Conservation (phyloP, 2,888 invertebrate species). For the Sinopyrophorus schimmeli region DNA sequence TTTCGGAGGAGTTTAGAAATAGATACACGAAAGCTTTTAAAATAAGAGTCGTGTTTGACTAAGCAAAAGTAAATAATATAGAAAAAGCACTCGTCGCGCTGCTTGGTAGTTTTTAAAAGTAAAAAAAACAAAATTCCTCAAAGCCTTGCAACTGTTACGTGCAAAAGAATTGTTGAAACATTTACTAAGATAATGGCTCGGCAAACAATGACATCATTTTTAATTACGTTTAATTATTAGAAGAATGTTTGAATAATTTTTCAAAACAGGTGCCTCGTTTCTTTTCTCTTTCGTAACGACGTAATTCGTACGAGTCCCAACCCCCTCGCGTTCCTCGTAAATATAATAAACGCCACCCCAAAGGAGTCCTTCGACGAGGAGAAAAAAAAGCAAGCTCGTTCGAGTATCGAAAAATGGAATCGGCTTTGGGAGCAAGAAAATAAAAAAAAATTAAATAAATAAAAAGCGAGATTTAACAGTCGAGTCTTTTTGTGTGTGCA, state of each 20-base stretch:
- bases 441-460: too few species aligned
- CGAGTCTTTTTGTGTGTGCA: constrained; percentile 14
- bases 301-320: too few species aligned
- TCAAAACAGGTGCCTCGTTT: constrained; percentile 18
- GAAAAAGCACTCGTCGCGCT: constrained; percentile 15
- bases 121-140: background rate
- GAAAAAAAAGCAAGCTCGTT: too few species aligned
- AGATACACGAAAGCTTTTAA: too few species aligned
- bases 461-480: too few species aligned
- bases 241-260: constrained; percentile 13
- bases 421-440: too few species aligned
- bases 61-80: constrained; percentile 4
- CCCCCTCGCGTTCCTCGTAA: too few species aligned
- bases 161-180: constrained; percentile 34
- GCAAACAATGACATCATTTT: constrained; percentile 46
- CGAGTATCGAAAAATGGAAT: too few species aligned
- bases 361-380: too few species aligned
- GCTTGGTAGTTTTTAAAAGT: constrained; percentile 2
- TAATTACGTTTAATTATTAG: constrained; percentile 28
- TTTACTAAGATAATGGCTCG: constrained; percentile 50
- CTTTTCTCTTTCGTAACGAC: too few species aligned
- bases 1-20: too few species aligned
- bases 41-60: background rate
- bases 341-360: too few species aligned
- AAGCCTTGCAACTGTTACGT: constrained; percentile 27